Percentiles rank a stretch among this genome's conserved stretches.
phyloP scores from a whole-genome alignment of 2,113 vertebrate species.

The Trematomus loennbergii region DNA sequence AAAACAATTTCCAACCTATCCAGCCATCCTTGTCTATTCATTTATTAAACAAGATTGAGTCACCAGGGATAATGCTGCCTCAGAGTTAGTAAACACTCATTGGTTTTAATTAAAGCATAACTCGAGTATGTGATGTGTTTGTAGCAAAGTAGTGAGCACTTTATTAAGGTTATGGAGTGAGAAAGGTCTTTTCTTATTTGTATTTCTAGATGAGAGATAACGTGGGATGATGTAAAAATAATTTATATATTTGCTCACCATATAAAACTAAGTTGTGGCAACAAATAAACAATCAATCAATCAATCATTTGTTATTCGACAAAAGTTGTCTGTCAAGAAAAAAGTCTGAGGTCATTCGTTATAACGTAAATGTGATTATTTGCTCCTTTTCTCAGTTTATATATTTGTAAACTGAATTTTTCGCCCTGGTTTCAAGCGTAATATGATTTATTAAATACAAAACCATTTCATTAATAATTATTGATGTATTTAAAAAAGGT shows the following conservation, averaged over 20 bases:
- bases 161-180: not conserved
- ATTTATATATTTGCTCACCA: not conserved
- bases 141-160: not conserved
- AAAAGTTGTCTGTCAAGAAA: not conserved
- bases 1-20: conserved; percentile 29
- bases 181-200: not conserved
- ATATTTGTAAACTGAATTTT: not conserved
- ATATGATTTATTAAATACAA: not conserved
- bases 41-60: conserved; percentile 36
- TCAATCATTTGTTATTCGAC: not conserved
- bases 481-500: not conserved
- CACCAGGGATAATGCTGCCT: not conserved
- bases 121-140: not conserved
- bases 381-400: no score
- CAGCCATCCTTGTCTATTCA: conserved; percentile 8
- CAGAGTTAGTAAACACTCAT: conserved; percentile 7
- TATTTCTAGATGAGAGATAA: not conserved
- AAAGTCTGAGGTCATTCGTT: no score
- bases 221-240: not conserved
- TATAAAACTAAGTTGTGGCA: not conserved
- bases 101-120: conserved; percentile 16
- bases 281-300: not conserved
- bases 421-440: not conserved
- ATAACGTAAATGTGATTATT: no score
- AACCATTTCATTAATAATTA: not conserved